Conservation (phyloP, 37 sponge, comb jelly and placozoan genomes). For the Petrosia ficiformis region DNA sequence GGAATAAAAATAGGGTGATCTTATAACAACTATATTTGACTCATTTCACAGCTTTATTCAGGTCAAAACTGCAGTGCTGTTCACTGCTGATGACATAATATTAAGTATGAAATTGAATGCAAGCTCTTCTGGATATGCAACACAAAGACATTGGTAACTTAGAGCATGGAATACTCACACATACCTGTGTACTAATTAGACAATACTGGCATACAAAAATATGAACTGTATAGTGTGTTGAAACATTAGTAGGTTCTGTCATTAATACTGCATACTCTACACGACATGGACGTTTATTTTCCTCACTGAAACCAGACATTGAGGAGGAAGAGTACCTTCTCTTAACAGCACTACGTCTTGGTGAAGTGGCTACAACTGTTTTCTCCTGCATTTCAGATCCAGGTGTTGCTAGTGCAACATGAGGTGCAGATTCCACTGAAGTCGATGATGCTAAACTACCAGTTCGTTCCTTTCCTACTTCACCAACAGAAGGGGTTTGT, state of each 20-base stretch:
- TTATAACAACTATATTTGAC: too few species aligned
- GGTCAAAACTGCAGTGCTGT: too few species aligned
- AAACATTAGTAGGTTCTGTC: background rate
- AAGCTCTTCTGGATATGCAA: background rate
- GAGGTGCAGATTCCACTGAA: background rate
- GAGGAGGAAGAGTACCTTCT: background rate
- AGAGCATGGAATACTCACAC: too few species aligned
- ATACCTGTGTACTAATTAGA: background rate
- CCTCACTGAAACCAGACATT: background rate
- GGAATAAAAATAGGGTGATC: too few species aligned
- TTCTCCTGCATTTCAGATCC: too few species aligned
- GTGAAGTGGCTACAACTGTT: background rate
- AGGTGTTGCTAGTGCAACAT: too few species aligned
- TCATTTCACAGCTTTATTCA: too few species aligned
- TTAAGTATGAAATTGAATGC: too few species aligned
- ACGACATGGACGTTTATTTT: background rate
- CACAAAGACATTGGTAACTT: background rate
- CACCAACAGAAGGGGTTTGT: background rate
- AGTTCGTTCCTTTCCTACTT: background rate
- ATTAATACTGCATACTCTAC: background rate
- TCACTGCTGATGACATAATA: too few species aligned
- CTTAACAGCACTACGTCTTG: background rate
- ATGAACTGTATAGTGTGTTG: background rate
- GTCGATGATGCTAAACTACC: background rate
- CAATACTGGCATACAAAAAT: background rate